Evolutionary conservation across 1,140 invertebrate genomes (phyloP).

Genomic region (Eufriesea mexicana): DNA sequence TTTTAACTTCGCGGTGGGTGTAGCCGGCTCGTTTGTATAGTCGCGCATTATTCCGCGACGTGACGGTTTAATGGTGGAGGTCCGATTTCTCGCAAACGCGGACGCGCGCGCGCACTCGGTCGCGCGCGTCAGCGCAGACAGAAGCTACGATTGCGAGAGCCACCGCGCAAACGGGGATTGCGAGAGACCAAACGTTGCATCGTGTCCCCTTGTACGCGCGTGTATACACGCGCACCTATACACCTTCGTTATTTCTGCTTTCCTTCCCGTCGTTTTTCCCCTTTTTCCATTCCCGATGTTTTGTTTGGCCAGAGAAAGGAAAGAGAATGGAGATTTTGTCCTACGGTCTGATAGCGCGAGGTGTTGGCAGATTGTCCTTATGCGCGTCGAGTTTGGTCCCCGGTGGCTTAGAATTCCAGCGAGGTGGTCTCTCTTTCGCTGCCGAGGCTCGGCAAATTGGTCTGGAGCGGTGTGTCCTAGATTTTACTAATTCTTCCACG

Average conservation of each 20-base stretch:
- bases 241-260: conserved; percentile 18
- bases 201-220: neutral
- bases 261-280: neutral
- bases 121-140: conserved; percentile 24
- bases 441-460: neutral
- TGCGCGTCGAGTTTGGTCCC: neutral
- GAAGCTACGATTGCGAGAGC: conserved; percentile 46
- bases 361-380: neutral
- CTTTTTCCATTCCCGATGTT: neutral
- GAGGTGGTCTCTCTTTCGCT: neutral
- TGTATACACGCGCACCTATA: no score
- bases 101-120: neutral
- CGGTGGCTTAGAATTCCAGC: neutral
- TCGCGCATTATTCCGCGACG: conserved; percentile 63
- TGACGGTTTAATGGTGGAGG: conserved; percentile 62
- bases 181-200: conserved; percentile 21
- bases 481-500: no score
- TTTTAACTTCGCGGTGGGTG: conserved; percentile 63
- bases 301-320: neutral
- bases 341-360: neutral
- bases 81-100: conserved; percentile 53
- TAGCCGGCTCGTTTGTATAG: conserved; percentile 63
- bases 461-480: neutral
- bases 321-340: conserved; percentile 1
- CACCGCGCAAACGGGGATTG: conserved; percentile 14